Evolutionary conservation across 2,113 vertebrate species (phyloP), one percentile per base, ranked within the genome.

Genomic region (Cacatua alba): DNA sequence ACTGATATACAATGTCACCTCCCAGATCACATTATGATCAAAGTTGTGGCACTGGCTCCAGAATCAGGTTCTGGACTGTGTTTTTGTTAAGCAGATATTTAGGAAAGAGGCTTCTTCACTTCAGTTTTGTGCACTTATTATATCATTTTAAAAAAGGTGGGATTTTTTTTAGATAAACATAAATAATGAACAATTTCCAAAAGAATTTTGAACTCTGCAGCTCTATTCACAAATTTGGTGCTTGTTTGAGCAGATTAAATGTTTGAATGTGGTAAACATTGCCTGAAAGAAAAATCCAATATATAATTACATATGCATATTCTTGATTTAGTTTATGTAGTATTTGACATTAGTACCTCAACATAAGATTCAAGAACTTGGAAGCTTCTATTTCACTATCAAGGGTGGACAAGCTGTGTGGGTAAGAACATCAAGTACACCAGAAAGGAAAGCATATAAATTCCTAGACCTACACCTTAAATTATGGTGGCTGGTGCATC

Each of bases 131-230:
- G 33, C 37, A 6, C 9, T 37, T 1, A 8, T 37, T 37, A 9
- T 33, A 24, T 18, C 0, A 0, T 8, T 26, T 13, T 8, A 7
- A 57, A 68, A 26, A 14, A 13, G 31, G 31, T 1, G 0, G 31
- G 5, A 0, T 6, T 2, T 21, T 59, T 44, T 28, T 70, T 2
- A 3, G 15, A 7, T 49, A 5, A 46, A 9, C 2, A 7, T 69
- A 46, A 77, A 11, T 49, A 35, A 67, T 1, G 2, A 37, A 68
- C 46, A 71, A 4, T 48, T 63, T 37, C 3, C 13, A 49, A 48
- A 6, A 12, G 7, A 39, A 43, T 51, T 59, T 29, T 65, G 7
- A n/a, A 13, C 5, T 43, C 6, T 76, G 44, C 9, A 65, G 5
- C 20, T 82, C 8, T 65, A 0, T 62, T 82, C 64, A 28, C 19